These are phyloP conservation scores for Oreochromis aureus DNA, from an alignment of 2,113 vertebrate genomes.

Conservation along the genomic window DNA sequence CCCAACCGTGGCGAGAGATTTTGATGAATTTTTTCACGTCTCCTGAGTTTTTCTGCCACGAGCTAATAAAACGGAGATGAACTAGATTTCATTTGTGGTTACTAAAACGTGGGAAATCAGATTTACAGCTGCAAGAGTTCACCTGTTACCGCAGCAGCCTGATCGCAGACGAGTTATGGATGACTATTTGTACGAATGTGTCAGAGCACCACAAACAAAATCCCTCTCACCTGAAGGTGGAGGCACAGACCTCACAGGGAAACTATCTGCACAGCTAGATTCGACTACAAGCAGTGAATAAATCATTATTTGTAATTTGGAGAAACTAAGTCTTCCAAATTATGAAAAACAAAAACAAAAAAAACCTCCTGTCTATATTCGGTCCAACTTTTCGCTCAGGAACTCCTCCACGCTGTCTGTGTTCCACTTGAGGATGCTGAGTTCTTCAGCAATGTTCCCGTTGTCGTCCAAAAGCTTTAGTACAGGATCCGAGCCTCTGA, in stretches of 20 bases:
- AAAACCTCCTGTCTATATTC: conserved; percentile 71
- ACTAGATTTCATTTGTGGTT: neutral
- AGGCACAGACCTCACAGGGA: neutral
- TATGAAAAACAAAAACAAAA: neutral
- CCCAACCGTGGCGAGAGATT: neutral
- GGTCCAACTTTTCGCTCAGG: conserved; percentile 91
- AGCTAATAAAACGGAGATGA: neutral
- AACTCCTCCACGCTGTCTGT: conserved; percentile 99
- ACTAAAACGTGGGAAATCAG: neutral
- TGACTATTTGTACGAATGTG: neutral
- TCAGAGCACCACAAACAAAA: neutral
- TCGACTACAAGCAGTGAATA: neutral
- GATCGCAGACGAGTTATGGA: neutral
- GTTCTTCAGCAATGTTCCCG: conserved; percentile 97
- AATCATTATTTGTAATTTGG: neutral
- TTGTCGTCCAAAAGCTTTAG: conserved; percentile 96
- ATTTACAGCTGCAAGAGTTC: neutral
- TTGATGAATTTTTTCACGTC: neutral
- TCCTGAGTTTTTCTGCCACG: neutral
- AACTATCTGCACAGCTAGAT: neutral
- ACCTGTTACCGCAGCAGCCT: neutral
- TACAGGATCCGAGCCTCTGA: conserved; percentile 95
- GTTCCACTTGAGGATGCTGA: conserved; percentile 99
- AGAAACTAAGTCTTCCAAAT: neutral
- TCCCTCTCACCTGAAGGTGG: neutral